Evolutionary conservation across 2,113 vertebrate species (phyloP).

Genomic region (Siniperca chuatsi): DNA sequence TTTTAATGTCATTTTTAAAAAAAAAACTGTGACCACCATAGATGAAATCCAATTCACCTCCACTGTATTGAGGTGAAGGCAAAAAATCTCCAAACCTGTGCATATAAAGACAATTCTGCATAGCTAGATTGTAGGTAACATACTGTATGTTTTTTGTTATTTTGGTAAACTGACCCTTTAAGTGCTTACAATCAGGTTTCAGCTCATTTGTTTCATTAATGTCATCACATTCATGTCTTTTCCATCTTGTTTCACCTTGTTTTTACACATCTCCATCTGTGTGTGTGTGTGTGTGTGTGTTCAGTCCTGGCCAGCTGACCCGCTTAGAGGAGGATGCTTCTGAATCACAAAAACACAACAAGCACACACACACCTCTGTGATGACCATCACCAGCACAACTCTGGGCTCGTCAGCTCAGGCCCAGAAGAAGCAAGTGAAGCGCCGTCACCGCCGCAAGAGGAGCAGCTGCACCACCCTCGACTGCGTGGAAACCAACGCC

Average conservation of each 20-base stretch:
- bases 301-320: constrained; percentile 86
- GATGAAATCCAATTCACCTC: not conserved
- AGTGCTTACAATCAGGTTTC: not conserved
- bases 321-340: constrained; percentile 88
- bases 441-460: constrained; percentile 86
- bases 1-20: not conserved
- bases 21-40: not conserved
- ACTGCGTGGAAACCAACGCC: constrained; percentile 75
- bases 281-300: constrained; percentile 78
- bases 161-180: not conserved
- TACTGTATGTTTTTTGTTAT: not conserved
- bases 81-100: not conserved
- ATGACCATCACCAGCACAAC: constrained; percentile 81
- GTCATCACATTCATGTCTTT: constrained; percentile 21
- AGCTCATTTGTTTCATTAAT: constrained; percentile 19
- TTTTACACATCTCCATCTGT: constrained; percentile 48
- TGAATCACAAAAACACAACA: constrained; percentile 70
- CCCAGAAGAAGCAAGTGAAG: constrained; percentile 88
- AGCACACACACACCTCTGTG: constrained; percentile 71
- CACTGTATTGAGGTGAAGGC: not conserved
- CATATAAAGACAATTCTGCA: not conserved
- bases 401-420: constrained; percentile 70
- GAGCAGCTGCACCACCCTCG: constrained; percentile 77
- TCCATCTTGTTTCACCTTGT: constrained; percentile 46
- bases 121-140: not conserved